Evolutionary conservation across 2,888 invertebrate genomes (phyloP), one percentile per base, ranked within the genome.

Genomic region (Crepidodera aurea): DNA sequence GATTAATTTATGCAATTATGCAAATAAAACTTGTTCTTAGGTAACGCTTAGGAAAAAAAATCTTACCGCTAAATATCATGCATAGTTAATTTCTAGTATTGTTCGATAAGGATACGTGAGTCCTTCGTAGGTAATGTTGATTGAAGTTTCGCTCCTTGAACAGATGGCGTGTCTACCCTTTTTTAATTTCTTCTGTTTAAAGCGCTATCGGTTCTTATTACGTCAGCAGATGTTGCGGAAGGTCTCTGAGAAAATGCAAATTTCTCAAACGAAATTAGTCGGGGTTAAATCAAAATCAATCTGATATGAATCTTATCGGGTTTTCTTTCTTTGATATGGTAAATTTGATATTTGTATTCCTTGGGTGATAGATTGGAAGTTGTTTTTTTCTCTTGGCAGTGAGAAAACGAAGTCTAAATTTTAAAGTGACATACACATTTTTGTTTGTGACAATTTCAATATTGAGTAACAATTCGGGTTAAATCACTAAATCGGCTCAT

Each of bases 21-120:
- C 68, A 69, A 71, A 71, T 71, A 46, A 67, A 48, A 63, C 65
- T 61, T 60, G 63, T 69, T 69, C 63, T 67, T 69, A 68, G 69
- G 67, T 68, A 67, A 53, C 51, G 56, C 54, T 50, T 54, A 48
- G 48, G 53, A 61, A 51, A 32, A 62, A 64, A 64, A 62, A 51
- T 25, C 13, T 61, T 37, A 67, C 65, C 65, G 62, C 69, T 69
- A 69, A 71, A 71, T 71, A 71, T 66, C 68, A 69, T 71, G 71
- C 71, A 71, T 71, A 71, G 71, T 69, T 71, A 71, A 71, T 71
- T 71, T 62, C 44, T 48, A 40, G 37, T 54, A 68, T 68, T 68
- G 68, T 68, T 68, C 68, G 59, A 61, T 59, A 44, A 60, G 51
- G 66, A 56, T 57, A 53, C 44, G 46, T 25, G 51, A n/a, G 56